Conservation (phyloP, 2,888 invertebrate genomes). For the Tipula helvola region DNA sequence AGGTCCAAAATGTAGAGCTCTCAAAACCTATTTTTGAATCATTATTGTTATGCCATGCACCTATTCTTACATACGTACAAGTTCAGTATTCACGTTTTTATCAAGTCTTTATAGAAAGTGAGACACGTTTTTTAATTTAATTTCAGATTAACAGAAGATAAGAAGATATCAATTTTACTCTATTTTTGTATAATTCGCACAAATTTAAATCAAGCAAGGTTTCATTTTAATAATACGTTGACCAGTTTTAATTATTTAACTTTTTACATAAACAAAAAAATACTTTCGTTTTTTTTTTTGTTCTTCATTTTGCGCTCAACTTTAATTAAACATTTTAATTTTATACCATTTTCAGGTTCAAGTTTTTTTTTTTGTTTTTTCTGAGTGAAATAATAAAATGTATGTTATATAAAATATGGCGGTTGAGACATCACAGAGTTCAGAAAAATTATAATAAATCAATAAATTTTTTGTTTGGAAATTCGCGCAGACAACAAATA, state of each 20-base stretch:
- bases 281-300: neutral
- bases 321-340: neutral
- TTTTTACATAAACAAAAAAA: neutral
- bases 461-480: neutral
- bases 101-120: neutral
- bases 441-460: neutral
- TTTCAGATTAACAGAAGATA: neutral
- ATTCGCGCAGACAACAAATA: neutral
- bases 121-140: neutral
- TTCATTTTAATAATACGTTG: neutral
- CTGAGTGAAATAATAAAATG: neutral
- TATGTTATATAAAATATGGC: neutral
- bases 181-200: neutral
- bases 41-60: no score
- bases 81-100: no score
- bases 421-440: neutral
- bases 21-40: no score
- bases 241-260: neutral
- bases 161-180: neutral
- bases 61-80: no score
- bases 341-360: neutral
- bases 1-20: no score
- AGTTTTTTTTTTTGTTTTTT: neutral
- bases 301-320: neutral
- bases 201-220: neutral